These are phyloP conservation scores for Strongylocentrotus purpuratus DNA, from an alignment of 35 echinoderm and acorn worm species.

Conservation along the genomic window DNA sequence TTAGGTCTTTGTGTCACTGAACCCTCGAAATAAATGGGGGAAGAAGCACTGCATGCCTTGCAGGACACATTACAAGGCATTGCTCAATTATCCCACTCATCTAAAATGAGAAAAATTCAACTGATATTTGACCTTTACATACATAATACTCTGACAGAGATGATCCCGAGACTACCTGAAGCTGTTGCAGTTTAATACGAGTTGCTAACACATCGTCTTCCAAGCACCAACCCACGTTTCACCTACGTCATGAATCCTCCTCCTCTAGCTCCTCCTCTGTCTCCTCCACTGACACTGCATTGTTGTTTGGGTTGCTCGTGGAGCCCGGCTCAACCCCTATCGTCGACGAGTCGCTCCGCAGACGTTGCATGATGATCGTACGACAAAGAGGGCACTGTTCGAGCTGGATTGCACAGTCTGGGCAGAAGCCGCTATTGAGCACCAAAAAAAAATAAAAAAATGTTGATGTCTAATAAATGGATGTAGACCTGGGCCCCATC, in stretches of 20 bases:
- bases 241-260: conserved; percentile 8
- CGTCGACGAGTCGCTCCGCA: neutral
- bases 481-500: neutral
- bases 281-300: neutral
- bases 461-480: neutral
- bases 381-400: conserved; percentile 91
- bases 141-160: neutral
- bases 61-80: no score
- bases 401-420: conserved; percentile 85
- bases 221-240: neutral
- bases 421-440: conserved; percentile 79
- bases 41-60: no score
- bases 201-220: neutral
- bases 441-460: neutral
- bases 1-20: no score
- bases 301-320: neutral
- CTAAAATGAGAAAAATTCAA: no score
- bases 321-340: neutral
- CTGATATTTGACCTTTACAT: no score
- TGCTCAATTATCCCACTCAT: no score
- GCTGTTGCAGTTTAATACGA: neutral
- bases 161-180: neutral
- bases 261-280: neutral
- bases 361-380: conserved; percentile 26
- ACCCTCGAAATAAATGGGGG: no score